A percentile compares a stretch with the other conserved stretches of the same genome.
phyloP scores from a whole-genome alignment of 2,888 invertebrate genomes.

The Polyploca ridens region DNA sequence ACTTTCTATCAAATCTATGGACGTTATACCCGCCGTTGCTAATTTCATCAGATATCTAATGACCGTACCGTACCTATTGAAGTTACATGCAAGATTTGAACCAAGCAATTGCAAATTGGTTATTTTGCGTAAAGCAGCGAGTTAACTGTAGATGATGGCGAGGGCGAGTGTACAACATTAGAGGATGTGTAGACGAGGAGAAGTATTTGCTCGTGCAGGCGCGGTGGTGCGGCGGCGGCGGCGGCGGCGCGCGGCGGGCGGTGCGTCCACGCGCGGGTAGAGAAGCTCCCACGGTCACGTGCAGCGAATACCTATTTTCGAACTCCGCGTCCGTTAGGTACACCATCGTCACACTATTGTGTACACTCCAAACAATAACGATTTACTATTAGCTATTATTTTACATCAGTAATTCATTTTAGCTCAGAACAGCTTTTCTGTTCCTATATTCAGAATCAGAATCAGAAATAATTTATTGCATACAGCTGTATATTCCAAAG shows the following conservation, averaged over 20 bases:
- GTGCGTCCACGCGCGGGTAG: background rate
- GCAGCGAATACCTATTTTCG: constrained; percentile 24
- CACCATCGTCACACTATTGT: constrained; percentile 13
- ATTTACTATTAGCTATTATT: background rate
- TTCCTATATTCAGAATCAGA: too few relatives aligned
- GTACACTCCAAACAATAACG: constrained; percentile 14
- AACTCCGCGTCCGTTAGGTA: constrained; percentile 19
- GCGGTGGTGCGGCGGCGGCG: background rate
- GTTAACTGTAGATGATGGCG: background rate
- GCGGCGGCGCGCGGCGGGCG: constrained; percentile 3
- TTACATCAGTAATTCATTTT: too few relatives aligned
- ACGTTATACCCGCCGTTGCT: background rate
- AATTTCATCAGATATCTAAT: background rate
- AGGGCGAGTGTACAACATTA: background rate
- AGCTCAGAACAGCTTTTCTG: too few relatives aligned
- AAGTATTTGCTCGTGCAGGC: too few relatives aligned
- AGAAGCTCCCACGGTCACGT: constrained; percentile 24
- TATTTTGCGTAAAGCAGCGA: constrained; percentile 2
- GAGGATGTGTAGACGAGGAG: background rate
- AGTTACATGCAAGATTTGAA: background rate
- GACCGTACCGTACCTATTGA: background rate
- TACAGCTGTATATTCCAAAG: too few relatives aligned
- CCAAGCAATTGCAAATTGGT: background rate
- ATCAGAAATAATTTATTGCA: too few relatives aligned
- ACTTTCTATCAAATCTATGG: background rate